phyloP scores from a whole-genome alignment of 1,140 invertebrate species.

The Littorina saxatilis region DNA sequence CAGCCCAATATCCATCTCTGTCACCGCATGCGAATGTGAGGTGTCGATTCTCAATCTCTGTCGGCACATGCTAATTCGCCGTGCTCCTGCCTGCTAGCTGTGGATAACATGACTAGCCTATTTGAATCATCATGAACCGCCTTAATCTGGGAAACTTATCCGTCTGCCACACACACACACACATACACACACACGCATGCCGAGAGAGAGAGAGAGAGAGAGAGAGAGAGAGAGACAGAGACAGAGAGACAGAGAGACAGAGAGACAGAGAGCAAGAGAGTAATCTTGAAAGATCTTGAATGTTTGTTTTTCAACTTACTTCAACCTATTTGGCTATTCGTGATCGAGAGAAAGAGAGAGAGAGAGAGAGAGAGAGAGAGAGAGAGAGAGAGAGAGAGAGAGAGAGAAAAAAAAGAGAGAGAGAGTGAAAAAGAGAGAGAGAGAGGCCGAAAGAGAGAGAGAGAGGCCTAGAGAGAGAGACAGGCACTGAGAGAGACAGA shows the following conservation, averaged over 20 bases:
- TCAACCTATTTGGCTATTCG: too few relatives aligned
- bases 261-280: conserved; percentile 10
- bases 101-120: neutral
- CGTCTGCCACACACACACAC: neutral
- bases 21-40: neutral
- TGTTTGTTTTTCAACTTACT: too few relatives aligned
- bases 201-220: conserved; percentile 13
- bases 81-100: too few relatives aligned
- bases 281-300: neutral
- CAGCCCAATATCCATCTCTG: neutral
- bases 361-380: conserved; percentile 36
- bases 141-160: neutral
- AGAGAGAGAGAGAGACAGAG: conserved; percentile 20
- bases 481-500: conserved; percentile 9
- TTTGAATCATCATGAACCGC: neutral
- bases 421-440: neutral
- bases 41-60: neutral
- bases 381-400: conserved; percentile 23
- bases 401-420: neutral
- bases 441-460: neutral
- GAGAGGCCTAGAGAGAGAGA: neutral
- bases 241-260: conserved; percentile 3
- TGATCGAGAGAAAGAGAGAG: conserved; percentile 33
- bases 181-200: neutral
- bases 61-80: too few relatives aligned